Percentiles rank a stretch among this genome's conserved stretches.
Conservation (phyloP, 2,113 vertebrate species). For the Stegastes partitus region DNA sequence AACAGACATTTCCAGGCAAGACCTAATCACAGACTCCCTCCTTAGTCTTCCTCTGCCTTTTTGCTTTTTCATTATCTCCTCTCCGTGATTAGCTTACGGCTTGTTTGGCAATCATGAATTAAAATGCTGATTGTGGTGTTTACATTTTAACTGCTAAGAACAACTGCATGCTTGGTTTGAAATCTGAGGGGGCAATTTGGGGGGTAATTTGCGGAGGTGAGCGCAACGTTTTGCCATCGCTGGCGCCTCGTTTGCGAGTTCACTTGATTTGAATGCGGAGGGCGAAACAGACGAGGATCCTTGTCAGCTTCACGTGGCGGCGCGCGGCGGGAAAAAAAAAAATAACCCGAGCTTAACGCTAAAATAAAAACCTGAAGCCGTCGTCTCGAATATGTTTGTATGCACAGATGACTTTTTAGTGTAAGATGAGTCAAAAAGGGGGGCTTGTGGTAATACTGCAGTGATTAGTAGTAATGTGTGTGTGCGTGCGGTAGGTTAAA, state of each 20-base stretch:
- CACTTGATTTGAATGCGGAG: not conserved
- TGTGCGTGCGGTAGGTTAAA: not conserved
- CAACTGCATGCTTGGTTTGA: conserved; percentile 59
- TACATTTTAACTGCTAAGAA: conserved; percentile 68
- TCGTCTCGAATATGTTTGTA: not conserved
- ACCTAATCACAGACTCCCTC: conserved; percentile 60
- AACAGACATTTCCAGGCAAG: conserved; percentile 34
- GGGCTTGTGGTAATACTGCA: not conserved
- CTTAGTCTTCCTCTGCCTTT: conserved; percentile 28
- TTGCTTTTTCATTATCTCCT: conserved; percentile 69
- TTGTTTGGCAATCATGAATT: conserved; percentile 75
- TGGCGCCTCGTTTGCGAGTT: conserved; percentile 21
- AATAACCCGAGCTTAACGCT: not conserved
- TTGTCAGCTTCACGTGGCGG: not conserved
- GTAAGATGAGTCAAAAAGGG: conserved; percentile 1
- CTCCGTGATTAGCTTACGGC: conserved; percentile 69
- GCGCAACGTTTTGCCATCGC: conserved; percentile 12
- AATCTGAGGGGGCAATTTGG: conserved; percentile 54
- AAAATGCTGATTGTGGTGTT: conserved; percentile 78
- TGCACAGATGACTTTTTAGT: conserved; percentile 27
- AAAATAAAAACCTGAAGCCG: not conserved
- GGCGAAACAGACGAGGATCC: not conserved
- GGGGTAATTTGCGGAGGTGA: conserved; percentile 58
- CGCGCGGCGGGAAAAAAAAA: not conserved
- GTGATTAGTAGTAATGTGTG: conserved; percentile 9